These are phyloP conservation scores for Nomada flava DNA, from an alignment of 2,888 invertebrate species.

Conservation along the genomic window DNA sequence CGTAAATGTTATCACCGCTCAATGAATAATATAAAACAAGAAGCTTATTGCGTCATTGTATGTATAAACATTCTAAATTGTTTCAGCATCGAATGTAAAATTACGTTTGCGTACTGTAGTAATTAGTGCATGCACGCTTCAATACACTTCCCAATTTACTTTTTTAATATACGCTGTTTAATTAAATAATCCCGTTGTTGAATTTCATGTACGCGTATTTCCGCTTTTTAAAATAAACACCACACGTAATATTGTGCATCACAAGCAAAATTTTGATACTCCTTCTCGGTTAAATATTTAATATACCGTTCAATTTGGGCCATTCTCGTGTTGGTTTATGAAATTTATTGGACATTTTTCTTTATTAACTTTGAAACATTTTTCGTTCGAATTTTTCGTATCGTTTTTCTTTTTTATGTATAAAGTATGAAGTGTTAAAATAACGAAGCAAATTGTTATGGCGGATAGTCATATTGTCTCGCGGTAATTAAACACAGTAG, in stretches of 20 bases:
- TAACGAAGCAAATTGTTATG: no score
- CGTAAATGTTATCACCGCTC: not conserved
- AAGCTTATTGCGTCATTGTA: not conserved
- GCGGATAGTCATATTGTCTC: no score
- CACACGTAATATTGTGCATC: not conserved
- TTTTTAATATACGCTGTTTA: constrained; percentile 1
- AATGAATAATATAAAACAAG: not conserved
- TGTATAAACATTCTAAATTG: not conserved
- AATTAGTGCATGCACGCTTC: not conserved
- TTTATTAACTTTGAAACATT: not conserved
- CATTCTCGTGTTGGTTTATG: not conserved
- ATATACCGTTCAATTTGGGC: not conserved
- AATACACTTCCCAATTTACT: not conserved
- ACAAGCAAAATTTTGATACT: not conserved
- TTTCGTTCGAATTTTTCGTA: not conserved
- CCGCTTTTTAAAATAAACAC: not conserved
- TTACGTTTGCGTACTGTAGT: not conserved
- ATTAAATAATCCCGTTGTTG: not conserved
- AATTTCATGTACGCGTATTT: not conserved
- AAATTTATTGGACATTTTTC: not conserved
- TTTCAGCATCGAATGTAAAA: not conserved
- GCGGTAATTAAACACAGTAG: constrained; percentile 4
- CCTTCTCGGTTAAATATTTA: not conserved
- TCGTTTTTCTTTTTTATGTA: no score
- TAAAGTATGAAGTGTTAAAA: no score